Percentiles rank a stretch among this genome's conserved stretches.
Evolutionary conservation across 2,888 invertebrate species (phyloP).

Genomic region (Rosalia funebris): DNA sequence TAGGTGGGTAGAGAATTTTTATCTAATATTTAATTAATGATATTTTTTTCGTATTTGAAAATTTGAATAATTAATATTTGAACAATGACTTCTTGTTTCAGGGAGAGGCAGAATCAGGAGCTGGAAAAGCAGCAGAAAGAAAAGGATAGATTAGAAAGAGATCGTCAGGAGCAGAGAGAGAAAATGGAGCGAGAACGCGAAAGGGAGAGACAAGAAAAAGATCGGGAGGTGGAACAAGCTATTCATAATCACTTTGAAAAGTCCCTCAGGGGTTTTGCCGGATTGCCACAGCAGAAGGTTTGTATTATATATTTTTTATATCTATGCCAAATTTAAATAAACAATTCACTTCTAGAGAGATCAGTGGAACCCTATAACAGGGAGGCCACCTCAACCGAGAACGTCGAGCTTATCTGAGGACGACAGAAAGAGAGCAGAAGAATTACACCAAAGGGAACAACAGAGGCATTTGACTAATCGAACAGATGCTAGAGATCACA

Average conservation of each 20-base stretch:
- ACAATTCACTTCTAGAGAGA: slow-evolving; percentile 59
- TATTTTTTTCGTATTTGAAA: too few species aligned
- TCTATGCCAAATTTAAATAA: too few species aligned
- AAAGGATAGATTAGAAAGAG: slow-evolving; percentile 64
- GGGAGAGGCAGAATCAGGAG: slow-evolving; percentile 72
- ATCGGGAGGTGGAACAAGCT: slow-evolving; percentile 67
- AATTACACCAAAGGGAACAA: slow-evolving; percentile 60
- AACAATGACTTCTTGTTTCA: too few species aligned
- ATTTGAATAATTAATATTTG: too few species aligned
- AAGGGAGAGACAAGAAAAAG: slow-evolving; percentile 61
- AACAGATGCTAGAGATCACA: slow-evolving; percentile 55
- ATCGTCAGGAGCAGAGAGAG: slow-evolving; percentile 52
- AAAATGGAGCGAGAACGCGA: slow-evolving; percentile 66
- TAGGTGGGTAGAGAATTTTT: slow-evolving; percentile 67
- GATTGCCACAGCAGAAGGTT: slow-evolving; percentile 76
- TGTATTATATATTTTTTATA: too few species aligned
- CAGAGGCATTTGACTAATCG: slow-evolving; percentile 57
- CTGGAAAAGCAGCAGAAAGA: slow-evolving; percentile 70
- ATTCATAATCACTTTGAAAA: slow-evolving; percentile 92
- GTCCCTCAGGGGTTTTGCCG: slow-evolving; percentile 76
- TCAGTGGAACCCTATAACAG: slow-evolving; percentile 68
- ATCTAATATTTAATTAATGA: background rate
- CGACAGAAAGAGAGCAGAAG: slow-evolving; percentile 61
- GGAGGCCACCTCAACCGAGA: slow-evolving; percentile 66
- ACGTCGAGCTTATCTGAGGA: slow-evolving; percentile 56